Conservation (phyloP, 1,140 invertebrate genomes). For the Bombyx mandarina region DNA sequence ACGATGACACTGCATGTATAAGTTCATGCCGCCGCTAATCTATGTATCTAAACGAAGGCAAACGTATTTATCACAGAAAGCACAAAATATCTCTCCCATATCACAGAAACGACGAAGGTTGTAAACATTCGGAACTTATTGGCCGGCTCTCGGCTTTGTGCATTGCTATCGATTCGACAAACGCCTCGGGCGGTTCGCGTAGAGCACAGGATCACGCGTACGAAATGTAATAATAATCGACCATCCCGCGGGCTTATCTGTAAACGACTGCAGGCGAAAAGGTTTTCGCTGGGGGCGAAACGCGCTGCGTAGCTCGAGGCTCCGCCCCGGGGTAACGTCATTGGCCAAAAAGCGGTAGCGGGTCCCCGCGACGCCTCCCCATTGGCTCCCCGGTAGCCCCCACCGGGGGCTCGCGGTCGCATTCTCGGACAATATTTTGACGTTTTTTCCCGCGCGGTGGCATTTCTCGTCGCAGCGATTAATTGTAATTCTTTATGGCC, state of each 20-base stretch:
- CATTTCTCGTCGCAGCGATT: constrained; percentile 57
- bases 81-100: constrained; percentile 35
- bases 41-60: constrained; percentile 58
- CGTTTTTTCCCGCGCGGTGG: constrained; percentile 57
- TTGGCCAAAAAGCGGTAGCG: constrained; percentile 51
- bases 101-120: constrained; percentile 25
- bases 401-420: constrained; percentile 36
- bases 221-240: constrained; percentile 65
- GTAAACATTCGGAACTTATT: constrained; percentile 18
- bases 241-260: constrained; percentile 67
- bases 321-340: constrained; percentile 55
- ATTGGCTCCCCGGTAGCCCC: constrained; percentile 40
- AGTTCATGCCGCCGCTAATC: constrained; percentile 43
- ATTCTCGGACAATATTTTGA: constrained; percentile 56
- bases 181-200: constrained; percentile 41
- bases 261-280: constrained; percentile 69
- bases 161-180: constrained; percentile 45
- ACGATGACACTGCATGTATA: constrained; percentile 68
- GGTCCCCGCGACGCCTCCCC: constrained; percentile 28
- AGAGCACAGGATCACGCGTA: constrained; percentile 54
- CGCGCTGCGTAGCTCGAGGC: constrained; percentile 50
- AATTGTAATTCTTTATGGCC: constrained; percentile 64
- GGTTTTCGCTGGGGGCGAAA: constrained; percentile 68
- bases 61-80: constrained; percentile 58
- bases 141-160: constrained; percentile 21